Base-by-base conservation (phyloP, 2,797 vertebrate genomes). In the Iguana delicatissima region DNA sequence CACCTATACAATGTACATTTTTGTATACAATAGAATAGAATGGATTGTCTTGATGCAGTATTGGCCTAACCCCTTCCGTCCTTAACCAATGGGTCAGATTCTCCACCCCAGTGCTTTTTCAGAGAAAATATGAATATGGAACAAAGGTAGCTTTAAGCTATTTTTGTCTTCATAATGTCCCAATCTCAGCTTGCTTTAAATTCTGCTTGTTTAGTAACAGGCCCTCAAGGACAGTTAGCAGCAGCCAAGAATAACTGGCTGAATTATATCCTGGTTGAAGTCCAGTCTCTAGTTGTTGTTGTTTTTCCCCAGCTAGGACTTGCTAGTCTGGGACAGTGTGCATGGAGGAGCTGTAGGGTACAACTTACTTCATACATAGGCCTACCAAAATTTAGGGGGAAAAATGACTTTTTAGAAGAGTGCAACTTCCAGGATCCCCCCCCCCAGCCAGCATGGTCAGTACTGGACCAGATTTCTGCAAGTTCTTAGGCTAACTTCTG, bases 101-200 rank as follows among this genome's bases (percentile, higher is more conserved):
- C 84, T 92, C 55, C 0, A 1, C 46, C 87, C 84, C 84, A 91
- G 89, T 86, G 62, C 85, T 69, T 69, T 81, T 80, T 73, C 0
- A 84, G 89, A 80, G 59, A 86, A 69, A 69, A 72, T 59, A 84
- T 76, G 85, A 81, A 57, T 92, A n/a, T 91, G 85, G 85, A 92
- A 95, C 95, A 94, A 91, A 95, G 89, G 93, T 90, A 91, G 88
- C 90, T 80, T 89, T 57, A 46, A 91, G 93, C 87, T 94, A 87
- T n/a, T 88, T 94, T 2, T 64, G 20, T 62, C 42, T 35, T 59
- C 46, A 0, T 84, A 32, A 32, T 42, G 69, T 38, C 32, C 72
- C 14, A 0, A 0, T 69, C 85, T 90, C 88, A 91, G 84, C 67
- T 80, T 85, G 32, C 77, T 93, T 90, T 67, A 86, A 5, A 9